Percentiles rank a stretch among this genome's conserved stretches.
Conservation (phyloP, 30 jellyfish, hydroid and myxozoan genomes). For the Hydractinia echinata region DNA sequence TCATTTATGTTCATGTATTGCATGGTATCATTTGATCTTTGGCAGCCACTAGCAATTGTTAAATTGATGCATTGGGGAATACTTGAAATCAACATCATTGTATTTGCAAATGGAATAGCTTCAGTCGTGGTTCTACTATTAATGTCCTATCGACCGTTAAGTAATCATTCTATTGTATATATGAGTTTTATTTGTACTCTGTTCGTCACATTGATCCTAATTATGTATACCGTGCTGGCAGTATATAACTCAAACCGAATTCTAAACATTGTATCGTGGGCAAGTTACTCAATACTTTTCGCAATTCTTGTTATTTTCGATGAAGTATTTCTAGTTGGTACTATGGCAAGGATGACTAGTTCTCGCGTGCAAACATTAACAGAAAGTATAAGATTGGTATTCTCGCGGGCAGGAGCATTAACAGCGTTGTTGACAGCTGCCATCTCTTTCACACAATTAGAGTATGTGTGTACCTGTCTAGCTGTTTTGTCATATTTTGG, state of each 20-base stretch:
- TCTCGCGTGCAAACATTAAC: constrained; percentile 9
- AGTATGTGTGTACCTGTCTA: neutral
- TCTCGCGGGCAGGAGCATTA: constrained; percentile 1
- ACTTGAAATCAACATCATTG: constrained; percentile 5
- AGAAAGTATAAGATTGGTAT: constrained; percentile 20
- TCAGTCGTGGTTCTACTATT: neutral
- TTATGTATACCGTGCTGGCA: neutral
- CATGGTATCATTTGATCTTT: no score
- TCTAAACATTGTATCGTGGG: neutral
- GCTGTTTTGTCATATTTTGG: no score
- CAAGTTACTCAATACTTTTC: neutral
- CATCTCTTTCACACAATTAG: neutral
- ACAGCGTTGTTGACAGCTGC: constrained; percentile 29
- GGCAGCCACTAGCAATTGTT: neutral
- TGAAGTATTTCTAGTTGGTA: neutral
- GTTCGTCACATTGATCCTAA: neutral
- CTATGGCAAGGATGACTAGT: constrained; percentile 22
- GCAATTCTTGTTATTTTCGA: constrained; percentile 8
- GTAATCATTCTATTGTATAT: neutral
- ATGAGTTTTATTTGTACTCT: no score
- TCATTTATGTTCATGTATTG: neutral
- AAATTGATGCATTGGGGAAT: neutral
- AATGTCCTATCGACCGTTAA: neutral
- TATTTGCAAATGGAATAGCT: neutral
- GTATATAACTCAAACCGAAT: neutral